Percentiles rank a stretch among this genome's conserved stretches.
These are phyloP conservation scores for Pseudomyrmex sp. DNA, from an alignment of 1,140 invertebrate species.

Conservation along the genomic window DNA sequence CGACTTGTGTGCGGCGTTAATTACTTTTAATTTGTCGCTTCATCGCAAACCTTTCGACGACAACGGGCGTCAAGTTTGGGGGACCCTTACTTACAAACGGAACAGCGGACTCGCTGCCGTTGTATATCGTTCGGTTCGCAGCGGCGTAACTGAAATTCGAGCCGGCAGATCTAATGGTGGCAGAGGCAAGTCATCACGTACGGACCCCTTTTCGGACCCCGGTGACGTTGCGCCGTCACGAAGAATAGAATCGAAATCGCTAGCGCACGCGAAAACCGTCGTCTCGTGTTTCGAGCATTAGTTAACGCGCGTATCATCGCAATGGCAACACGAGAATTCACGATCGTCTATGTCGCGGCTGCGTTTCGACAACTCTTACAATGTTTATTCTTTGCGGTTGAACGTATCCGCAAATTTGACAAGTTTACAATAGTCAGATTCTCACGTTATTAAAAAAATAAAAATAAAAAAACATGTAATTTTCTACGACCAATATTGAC, in stretches of 20 bases:
- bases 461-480: no score
- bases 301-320: slow-evolving; percentile 75
- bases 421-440: no score
- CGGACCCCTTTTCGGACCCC: slow-evolving; percentile 27
- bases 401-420: background rate
- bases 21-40: slow-evolving; percentile 58
- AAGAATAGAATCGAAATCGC: slow-evolving; percentile 62
- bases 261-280: slow-evolving; percentile 55
- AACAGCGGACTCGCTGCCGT: slow-evolving; percentile 32
- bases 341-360: slow-evolving; percentile 11
- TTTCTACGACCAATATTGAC: no score
- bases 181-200: slow-evolving; percentile 81
- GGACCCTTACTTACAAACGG: slow-evolving; percentile 11
- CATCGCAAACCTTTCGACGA: slow-evolving; percentile 21
- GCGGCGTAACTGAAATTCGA: slow-evolving; percentile 81
- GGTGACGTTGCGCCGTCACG: slow-evolving; percentile 21
- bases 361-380: background rate
- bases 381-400: slow-evolving; percentile 26
- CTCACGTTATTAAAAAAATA: no score
- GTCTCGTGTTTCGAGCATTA: slow-evolving; percentile 72
- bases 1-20: slow-evolving; percentile 1
- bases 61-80: slow-evolving; percentile 18
- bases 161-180: slow-evolving; percentile 82
- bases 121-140: slow-evolving; percentile 41
- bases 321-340: slow-evolving; percentile 33